Evolutionary conservation across 2,888 invertebrate species (phyloP).

Genomic region (Penaeus monodon): DNA sequence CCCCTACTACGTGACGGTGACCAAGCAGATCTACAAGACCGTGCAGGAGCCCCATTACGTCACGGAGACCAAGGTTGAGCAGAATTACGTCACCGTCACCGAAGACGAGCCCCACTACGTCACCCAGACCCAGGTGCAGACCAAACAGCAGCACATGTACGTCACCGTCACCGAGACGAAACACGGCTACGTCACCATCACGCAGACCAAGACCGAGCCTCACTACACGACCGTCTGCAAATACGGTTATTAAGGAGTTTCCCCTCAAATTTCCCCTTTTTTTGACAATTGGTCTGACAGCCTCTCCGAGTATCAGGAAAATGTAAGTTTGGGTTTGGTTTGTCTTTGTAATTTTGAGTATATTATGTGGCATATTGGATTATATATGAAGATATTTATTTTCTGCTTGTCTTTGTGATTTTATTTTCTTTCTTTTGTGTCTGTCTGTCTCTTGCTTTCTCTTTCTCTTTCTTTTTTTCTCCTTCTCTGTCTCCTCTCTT

Average conservation of each 20-base stretch:
- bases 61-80: slow-evolving; percentile 64
- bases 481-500: not conserved
- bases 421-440: no score
- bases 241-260: slow-evolving; percentile 21
- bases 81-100: slow-evolving; percentile 63
- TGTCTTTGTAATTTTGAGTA: no score
- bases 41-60: slow-evolving; percentile 64
- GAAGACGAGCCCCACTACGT: slow-evolving; percentile 65
- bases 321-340: no score
- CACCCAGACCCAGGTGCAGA: slow-evolving; percentile 62
- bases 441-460: no score
- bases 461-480: no score
- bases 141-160: slow-evolving; percentile 57
- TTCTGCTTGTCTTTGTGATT: no score
- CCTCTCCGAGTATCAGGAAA: no score
- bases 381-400: no score
- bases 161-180: slow-evolving; percentile 65
- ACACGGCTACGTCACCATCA: slow-evolving; percentile 64
- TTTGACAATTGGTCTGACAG: not conserved
- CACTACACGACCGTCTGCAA: slow-evolving; percentile 64
- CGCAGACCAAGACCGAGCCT: slow-evolving; percentile 56
- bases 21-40: slow-evolving; percentile 62
- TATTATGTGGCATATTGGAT: no score
- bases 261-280: not conserved
- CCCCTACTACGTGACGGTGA: slow-evolving; percentile 63